These are phyloP conservation scores for Podarcis cretensis DNA, from an alignment of 2,113 vertebrate genomes.

Conservation along the genomic window DNA sequence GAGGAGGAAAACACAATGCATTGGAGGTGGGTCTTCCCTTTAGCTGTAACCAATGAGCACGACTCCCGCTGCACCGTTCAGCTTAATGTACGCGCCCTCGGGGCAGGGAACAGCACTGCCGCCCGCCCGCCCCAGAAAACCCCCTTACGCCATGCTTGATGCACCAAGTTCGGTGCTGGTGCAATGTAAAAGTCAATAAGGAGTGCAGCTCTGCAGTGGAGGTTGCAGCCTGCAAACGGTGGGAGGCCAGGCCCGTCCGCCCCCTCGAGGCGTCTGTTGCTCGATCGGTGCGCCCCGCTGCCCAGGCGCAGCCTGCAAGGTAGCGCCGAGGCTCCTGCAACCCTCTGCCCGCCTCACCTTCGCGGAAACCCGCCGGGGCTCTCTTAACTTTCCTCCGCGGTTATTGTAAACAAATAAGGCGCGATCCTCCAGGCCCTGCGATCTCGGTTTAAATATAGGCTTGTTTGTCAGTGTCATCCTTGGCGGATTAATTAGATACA, in stretches of 20 bases:
- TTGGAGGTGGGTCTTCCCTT: too few relatives aligned
- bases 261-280: background rate
- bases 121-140: background rate
- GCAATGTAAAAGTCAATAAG: background rate
- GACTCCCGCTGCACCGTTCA: background rate
- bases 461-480: conserved; percentile 88
- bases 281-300: background rate
- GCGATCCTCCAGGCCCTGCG: conserved; percentile 63
- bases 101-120: background rate
- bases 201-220: background rate
- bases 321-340: background rate
- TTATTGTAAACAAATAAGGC: conserved; percentile 73
- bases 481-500: conserved; percentile 87
- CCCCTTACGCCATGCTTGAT: background rate
- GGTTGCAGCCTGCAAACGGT: background rate
- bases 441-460: conserved; percentile 80
- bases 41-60: too few relatives aligned
- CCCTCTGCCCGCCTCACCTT: conserved; percentile 21
- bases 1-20: too few relatives aligned
- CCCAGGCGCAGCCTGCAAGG: background rate
- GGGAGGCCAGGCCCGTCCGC: too few relatives aligned
- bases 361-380: conserved; percentile 47
- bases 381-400: conserved; percentile 56
- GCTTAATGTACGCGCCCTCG: background rate
- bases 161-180: background rate